These are phyloP conservation scores for Poeciliopsis gracilis DNA, from an alignment of 2,797 vertebrate species.

Conservation along the genomic window DNA sequence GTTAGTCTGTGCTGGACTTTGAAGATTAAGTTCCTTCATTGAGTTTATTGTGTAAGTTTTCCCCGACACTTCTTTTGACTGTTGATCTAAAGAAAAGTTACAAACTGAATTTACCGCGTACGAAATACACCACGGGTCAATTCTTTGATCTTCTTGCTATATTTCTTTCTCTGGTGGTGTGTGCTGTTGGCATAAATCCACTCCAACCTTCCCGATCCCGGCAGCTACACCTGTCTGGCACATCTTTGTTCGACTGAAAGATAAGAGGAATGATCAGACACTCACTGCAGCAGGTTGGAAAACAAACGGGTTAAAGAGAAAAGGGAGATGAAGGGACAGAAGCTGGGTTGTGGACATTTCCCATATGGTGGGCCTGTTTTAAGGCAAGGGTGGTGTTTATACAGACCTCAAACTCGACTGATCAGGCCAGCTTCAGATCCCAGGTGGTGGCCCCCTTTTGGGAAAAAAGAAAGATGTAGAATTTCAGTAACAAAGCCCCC, in stretches of 20 bases:
- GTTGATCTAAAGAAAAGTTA: not conserved
- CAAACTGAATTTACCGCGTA: not conserved
- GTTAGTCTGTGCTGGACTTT: not conserved
- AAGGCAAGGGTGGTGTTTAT: slow-evolving; percentile 67
- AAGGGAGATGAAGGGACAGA: slow-evolving; percentile 63
- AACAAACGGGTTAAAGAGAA: slow-evolving; percentile 76
- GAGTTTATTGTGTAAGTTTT: not conserved
- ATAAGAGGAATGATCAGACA: slow-evolving; percentile 71
- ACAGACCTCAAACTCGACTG: slow-evolving; percentile 68
- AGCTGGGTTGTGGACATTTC: slow-evolving; percentile 68
- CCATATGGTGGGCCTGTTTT: slow-evolving; percentile 73
- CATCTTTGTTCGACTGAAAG: slow-evolving; percentile 55
- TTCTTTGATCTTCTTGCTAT: slow-evolving; percentile 53
- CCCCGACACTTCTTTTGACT: not conserved
- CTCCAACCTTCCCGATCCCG: slow-evolving; percentile 39
- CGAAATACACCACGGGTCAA: not conserved
- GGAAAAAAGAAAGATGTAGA: slow-evolving; percentile 39
- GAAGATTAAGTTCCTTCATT: not conserved
- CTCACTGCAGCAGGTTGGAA: slow-evolving; percentile 77
- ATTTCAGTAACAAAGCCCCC: slow-evolving; percentile 16
- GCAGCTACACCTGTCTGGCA: slow-evolving; percentile 72
- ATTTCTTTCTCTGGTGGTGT: slow-evolving; percentile 26
- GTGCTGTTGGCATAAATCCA: slow-evolving; percentile 41
- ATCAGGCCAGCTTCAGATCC: slow-evolving; percentile 58
- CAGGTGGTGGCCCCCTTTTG: slow-evolving; percentile 50